Conservation (phyloP, 2,888 invertebrate genomes). For the Margaritifera margaritifera region DNA sequence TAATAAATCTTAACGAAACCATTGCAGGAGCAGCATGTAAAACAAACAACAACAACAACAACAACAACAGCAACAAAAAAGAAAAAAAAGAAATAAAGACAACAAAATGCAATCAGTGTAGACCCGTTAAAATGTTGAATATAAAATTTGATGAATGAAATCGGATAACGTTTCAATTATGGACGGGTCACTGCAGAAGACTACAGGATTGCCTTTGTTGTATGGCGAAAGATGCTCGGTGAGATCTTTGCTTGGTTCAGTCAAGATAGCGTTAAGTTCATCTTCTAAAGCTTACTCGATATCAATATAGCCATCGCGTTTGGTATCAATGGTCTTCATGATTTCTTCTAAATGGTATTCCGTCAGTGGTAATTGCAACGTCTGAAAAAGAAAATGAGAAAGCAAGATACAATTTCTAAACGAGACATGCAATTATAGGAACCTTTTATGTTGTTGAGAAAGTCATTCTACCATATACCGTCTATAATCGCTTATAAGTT, state of each 20-base stretch:
- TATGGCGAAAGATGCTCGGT: no score
- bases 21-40: neutral
- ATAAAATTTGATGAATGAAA: no score
- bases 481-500: no score
- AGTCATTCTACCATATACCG: no score
- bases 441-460: no score
- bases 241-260: no score
- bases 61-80: neutral
- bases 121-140: neutral
- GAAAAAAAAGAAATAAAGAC: conserved; percentile 1
- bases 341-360: conserved; percentile 56
- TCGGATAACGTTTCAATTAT: no score
- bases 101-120: neutral
- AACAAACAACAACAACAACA: neutral
- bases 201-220: no score
- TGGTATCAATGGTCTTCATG: conserved; percentile 57
- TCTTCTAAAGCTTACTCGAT: conserved; percentile 49
- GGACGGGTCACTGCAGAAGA: no score
- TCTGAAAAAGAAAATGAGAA: conserved; percentile 38
- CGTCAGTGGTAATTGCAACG: conserved; percentile 57
- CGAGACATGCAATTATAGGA: neutral
- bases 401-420: no score
- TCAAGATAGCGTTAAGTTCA: neutral
- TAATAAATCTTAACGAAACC: neutral
- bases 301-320: conserved; percentile 60